Conservation (phyloP, 2,888 invertebrate species). For the Nebria brevicollis region DNA sequence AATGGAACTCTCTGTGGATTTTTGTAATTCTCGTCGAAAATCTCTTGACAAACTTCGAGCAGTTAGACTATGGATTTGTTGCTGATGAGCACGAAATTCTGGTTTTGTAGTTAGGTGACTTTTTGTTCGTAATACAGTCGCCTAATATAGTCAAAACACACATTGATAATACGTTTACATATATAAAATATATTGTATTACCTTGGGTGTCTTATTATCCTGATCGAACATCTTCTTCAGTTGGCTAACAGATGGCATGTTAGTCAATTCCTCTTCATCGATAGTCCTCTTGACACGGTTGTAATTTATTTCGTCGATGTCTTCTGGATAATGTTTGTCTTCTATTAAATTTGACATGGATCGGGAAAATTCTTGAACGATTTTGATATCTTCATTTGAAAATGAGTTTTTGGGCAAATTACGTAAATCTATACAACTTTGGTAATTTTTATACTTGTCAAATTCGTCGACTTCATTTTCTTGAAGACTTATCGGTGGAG, state of each 20-base stretch:
- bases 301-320: slow-evolving; percentile 25
- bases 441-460: not conserved
- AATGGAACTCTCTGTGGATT: slow-evolving; percentile 52
- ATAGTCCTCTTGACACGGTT: slow-evolving; percentile 13
- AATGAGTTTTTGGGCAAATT: not conserved
- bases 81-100: slow-evolving; percentile 49
- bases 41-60: slow-evolving; percentile 81
- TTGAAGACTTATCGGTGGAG: slow-evolving; percentile 40
- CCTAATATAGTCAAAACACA: slow-evolving; percentile 12
- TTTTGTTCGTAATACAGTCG: slow-evolving; percentile 28
- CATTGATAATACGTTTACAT: not conserved
- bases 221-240: slow-evolving; percentile 50
- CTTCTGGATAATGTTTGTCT: slow-evolving; percentile 27
- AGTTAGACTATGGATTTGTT: slow-evolving; percentile 78
- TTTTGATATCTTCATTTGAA: slow-evolving; percentile 7
- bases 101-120: slow-evolving; percentile 39
- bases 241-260: slow-evolving; percentile 48
- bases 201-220: slow-evolving; percentile 30
- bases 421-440: slow-evolving; percentile 43
- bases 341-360: slow-evolving; percentile 53
- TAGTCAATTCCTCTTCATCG: slow-evolving; percentile 34
- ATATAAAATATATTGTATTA: not conserved
- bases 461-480: slow-evolving; percentile 15
- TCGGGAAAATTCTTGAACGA: slow-evolving; percentile 51
- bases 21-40: slow-evolving; percentile 71